Conservation (phyloP, 2,113 vertebrate species). For the Epinephelus moara region DNA sequence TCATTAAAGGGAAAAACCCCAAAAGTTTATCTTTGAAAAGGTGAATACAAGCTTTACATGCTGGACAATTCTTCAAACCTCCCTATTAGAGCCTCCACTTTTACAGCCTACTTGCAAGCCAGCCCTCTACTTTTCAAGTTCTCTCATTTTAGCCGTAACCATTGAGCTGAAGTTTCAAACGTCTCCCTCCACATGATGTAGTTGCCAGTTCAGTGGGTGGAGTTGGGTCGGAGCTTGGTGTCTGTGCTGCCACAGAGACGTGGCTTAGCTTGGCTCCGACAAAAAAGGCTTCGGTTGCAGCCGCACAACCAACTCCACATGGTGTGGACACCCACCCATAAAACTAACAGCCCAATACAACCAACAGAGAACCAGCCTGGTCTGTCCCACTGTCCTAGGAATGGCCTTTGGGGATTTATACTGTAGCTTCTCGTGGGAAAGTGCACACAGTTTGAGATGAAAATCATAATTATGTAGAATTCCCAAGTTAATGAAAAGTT, state of each 20-base stretch:
- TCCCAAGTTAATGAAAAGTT: constrained; percentile 8
- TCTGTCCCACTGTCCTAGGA: constrained; percentile 29
- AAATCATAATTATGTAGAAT: not conserved
- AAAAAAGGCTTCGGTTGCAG: constrained; percentile 62
- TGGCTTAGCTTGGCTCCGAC: constrained; percentile 56
- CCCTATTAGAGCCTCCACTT: not conserved
- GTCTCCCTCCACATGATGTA: constrained; percentile 24
- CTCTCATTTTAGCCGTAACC: constrained; percentile 34
- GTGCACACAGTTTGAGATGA: not conserved
- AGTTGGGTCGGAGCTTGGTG: constrained; percentile 30
- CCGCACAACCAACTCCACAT: constrained; percentile 58
- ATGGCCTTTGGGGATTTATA: not conserved
- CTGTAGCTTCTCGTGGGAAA: constrained; percentile 2
- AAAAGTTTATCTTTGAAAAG: not conserved
- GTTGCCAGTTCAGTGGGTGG: constrained; percentile 54
- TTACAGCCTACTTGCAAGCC: not conserved
- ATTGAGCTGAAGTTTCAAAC: constrained; percentile 40
- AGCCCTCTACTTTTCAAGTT: constrained; percentile 6
- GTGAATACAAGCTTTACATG: not conserved
- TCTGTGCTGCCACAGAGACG: constrained; percentile 45
- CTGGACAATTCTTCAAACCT: constrained; percentile 1
- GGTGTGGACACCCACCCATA: constrained; percentile 48
- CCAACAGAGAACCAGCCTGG: not conserved
- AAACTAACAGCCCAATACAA: constrained; percentile 52
- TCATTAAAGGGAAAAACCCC: too few relatives aligned